Evolutionary conservation across 2,888 invertebrate species (phyloP).

Genomic region (Nasonovia ribisnigri): DNA sequence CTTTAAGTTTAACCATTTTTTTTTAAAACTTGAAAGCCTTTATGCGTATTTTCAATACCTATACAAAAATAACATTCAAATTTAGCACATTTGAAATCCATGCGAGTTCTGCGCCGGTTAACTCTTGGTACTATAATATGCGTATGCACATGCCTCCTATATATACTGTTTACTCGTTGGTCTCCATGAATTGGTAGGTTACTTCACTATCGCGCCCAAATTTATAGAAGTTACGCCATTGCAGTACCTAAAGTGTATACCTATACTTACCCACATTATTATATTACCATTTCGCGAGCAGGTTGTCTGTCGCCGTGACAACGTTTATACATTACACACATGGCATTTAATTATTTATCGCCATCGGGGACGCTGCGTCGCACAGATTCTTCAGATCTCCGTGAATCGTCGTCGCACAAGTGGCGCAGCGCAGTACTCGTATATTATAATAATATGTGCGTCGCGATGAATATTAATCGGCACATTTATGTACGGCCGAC

Average conservation of each 20-base stretch:
- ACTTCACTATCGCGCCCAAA: background rate
- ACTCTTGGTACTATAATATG: background rate
- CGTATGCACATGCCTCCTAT: background rate
- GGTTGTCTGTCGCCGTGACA: background rate
- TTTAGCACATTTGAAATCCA: background rate
- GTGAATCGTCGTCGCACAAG: background rate
- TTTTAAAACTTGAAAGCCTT: background rate
- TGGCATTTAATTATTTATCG: background rate
- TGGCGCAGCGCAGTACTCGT: background rate
- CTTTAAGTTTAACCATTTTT: background rate
- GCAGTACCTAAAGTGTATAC: too few relatives aligned
- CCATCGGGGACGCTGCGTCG: background rate
- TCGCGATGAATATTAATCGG: slow-evolving; percentile 9
- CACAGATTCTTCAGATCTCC: background rate
- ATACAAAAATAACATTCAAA: background rate
- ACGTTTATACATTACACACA: background rate
- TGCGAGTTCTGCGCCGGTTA: background rate
- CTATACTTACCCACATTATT: background rate
- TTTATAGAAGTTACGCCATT: background rate
- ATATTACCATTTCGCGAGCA: background rate
- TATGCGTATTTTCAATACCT: background rate
- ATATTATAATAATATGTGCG: background rate
- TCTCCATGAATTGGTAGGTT: background rate
- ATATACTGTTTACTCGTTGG: background rate
- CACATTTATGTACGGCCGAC: background rate